Evolutionary conservation across 1,140 invertebrate genomes (phyloP), one percentile per base, ranked within the genome.

Genomic region (Copidosoma floridanum): DNA sequence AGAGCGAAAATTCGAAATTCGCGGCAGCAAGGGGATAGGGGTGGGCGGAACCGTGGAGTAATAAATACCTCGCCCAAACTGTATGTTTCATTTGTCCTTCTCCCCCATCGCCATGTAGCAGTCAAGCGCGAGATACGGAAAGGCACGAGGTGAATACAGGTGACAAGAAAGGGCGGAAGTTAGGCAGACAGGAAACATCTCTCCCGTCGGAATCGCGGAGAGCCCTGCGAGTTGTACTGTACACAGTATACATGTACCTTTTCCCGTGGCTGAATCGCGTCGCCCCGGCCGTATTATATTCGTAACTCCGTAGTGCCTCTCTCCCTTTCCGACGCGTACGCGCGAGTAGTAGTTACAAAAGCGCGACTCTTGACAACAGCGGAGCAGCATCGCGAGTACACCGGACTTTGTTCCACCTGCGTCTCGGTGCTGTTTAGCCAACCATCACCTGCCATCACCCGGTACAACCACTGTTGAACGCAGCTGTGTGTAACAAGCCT

Each of bases 171-270:
- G 7, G 21, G 24, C 32, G 51, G 23, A 60, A n/a, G n/a, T n/a
- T n/a, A n/a, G n/a, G n/a, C n/a, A n/a, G n/a, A n/a, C n/a, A n/a
- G 57, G 41, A 60, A 53, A 38, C 50, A 60, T 60, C 51, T 53
- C 41, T 53, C 50, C 50, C 46, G 52, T 60, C 47, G 43, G 51
- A n/a, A 60, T 60, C 20, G 48, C 0, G 37, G 46, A 24, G 26
- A 20, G 20, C 6, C 44, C 18, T 26, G 16, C 16, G 27, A 37
- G 32, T 14, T 43, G 11, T 10, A 16, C 27, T 10, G 27, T 2
- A 16, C 8, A 1, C 11, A 8, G 3, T 5, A 1, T n/a, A 18
- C 3, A 5, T 26, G 46, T 26, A 32, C n/a, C n/a, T n/a, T n/a
- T n/a, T n/a, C n/a, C n/a, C n/a, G n/a, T n/a, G n/a, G n/a, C n/a